phyloP scores from a whole-genome alignment of 2,797 vertebrate genomes.

The Anomalospiza imberbis region DNA sequence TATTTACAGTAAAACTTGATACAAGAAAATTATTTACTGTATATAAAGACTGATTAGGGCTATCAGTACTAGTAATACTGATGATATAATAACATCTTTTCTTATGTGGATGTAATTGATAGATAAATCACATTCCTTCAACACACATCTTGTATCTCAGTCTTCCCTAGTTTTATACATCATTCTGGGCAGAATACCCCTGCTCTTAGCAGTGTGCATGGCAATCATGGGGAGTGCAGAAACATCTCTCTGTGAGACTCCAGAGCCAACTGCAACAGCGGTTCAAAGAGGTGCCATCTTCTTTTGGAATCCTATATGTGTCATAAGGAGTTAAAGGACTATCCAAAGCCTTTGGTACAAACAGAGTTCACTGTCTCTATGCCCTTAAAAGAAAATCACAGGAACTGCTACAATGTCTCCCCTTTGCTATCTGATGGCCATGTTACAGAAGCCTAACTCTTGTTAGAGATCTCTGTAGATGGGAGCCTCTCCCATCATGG shows the following conservation, averaged over 20 bases:
- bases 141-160: fast-evolving
- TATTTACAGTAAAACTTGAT: not conserved
- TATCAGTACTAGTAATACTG: not conserved
- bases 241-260: not conserved
- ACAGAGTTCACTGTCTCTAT: not conserved
- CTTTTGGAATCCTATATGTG: fast-evolving
- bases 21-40: not conserved
- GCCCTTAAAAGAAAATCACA: not conserved
- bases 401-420: fast-evolving
- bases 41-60: not conserved
- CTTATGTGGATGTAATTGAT: not conserved
- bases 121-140: not conserved
- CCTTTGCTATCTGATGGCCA: not conserved
- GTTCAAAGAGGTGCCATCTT: not conserved
- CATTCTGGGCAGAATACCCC: not conserved
- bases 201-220: not conserved
- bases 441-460: fast-evolving
- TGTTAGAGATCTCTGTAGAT: not conserved
- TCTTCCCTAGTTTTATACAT: not conserved
- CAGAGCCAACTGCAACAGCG: not conserved
- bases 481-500: not conserved
- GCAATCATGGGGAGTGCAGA: not conserved
- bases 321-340: not conserved
- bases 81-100: not conserved
- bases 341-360: not conserved